Percentiles rank a stretch among this genome's conserved stretches.
phyloP scores from a whole-genome alignment of 2,888 invertebrate genomes.

The Chromoteleia sp. region DNA sequence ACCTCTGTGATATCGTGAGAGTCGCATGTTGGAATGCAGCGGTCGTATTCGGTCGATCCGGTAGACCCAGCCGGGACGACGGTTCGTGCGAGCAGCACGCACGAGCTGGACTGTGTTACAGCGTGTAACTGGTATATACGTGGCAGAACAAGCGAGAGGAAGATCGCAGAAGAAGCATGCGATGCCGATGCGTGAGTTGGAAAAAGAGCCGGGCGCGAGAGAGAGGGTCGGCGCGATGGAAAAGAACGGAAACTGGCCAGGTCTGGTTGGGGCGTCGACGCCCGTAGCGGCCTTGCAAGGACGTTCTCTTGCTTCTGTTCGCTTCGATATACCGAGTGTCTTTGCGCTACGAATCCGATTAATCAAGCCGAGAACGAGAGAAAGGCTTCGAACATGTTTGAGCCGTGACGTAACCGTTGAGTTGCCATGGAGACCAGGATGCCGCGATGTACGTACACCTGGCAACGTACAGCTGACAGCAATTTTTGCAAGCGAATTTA shows the following conservation, averaged over 20 bases:
- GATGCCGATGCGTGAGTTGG: constrained; percentile 20
- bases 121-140: constrained; percentile 59
- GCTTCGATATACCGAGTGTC: constrained; percentile 55
- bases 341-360: constrained; percentile 55
- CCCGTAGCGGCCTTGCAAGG: constrained; percentile 71
- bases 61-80: constrained; percentile 43
- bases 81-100: constrained; percentile 39
- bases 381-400: constrained; percentile 39
- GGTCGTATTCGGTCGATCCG: constrained; percentile 34
- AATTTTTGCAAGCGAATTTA: no score
- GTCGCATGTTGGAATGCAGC: constrained; percentile 63
- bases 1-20: constrained; percentile 56
- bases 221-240: constrained; percentile 18
- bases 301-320: constrained; percentile 69
- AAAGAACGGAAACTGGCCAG: constrained; percentile 47
- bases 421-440: no score
- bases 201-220: constrained; percentile 39
- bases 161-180: constrained; percentile 43
- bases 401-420: constrained; percentile 25
- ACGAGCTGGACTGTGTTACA: constrained; percentile 42
- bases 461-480: no score
- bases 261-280: constrained; percentile 70
- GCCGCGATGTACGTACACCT: no score
- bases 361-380: constrained; percentile 41
- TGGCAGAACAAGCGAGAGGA: constrained; percentile 44